phyloP scores from a whole-genome alignment of 2,797 vertebrate genomes.

The Parotocinclus haroldoi region DNA sequence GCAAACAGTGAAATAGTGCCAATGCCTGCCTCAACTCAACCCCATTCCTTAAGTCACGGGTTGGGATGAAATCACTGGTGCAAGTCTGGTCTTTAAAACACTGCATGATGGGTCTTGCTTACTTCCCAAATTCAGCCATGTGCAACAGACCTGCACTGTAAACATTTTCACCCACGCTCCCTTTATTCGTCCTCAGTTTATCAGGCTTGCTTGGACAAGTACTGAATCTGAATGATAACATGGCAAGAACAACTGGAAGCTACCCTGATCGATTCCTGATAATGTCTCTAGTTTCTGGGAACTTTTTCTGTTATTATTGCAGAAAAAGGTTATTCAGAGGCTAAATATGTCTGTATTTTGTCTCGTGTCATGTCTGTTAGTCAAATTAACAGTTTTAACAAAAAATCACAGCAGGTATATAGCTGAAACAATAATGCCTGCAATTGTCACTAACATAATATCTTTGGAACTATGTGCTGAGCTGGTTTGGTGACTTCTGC shows the following conservation, averaged over 20 bases:
- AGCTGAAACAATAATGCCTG: too few species aligned
- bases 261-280: too few species aligned
- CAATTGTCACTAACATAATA: too few species aligned
- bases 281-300: too few species aligned
- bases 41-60: conserved; percentile 15
- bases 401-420: too few species aligned
- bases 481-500: too few species aligned
- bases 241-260: neutral
- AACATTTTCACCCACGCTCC: neutral
- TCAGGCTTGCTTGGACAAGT: conserved; percentile 9
- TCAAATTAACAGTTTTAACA: too few species aligned
- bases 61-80: conserved; percentile 27
- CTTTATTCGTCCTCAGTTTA: neutral
- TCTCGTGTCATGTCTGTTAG: too few species aligned
- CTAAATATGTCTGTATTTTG: too few species aligned
- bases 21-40: conserved; percentile 34
- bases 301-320: too few species aligned
- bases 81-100: conserved; percentile 22
- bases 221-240: conserved; percentile 1
- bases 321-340: too few species aligned
- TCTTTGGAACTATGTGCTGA: too few species aligned
- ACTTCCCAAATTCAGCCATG: neutral
- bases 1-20: conserved; percentile 31
- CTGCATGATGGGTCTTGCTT: conserved; percentile 37
- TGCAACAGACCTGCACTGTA: neutral